A percentile compares a stretch with the other conserved stretches of the same genome.
These are phyloP conservation scores for Alaudala cheleensis DNA, from an alignment of 2,113 vertebrate genomes.

Conservation along the genomic window DNA sequence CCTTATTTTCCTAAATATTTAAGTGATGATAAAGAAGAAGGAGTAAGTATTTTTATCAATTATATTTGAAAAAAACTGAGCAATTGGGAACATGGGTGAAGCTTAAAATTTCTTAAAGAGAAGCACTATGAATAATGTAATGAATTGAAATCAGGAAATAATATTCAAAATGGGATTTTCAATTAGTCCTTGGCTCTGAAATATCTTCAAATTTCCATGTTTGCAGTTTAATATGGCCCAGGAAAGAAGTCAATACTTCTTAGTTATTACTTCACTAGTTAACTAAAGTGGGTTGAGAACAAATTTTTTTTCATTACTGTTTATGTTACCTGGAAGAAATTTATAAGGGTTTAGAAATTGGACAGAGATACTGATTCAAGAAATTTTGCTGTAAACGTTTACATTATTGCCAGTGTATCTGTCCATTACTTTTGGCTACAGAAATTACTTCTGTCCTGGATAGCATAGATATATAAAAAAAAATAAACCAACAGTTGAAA, in stretches of 20 bases:
- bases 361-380: background rate
- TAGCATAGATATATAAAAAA: background rate
- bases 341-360: background rate
- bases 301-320: background rate
- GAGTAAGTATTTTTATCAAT: background rate
- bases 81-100: background rate
- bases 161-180: background rate
- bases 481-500: background rate
- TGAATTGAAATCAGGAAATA: background rate
- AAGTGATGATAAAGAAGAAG: background rate
- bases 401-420: background rate
- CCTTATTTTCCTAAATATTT: background rate
- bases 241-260: background rate
- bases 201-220: background rate
- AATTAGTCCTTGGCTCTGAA: background rate
- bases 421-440: background rate
- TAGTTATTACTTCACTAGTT: background rate
- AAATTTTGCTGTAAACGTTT: background rate
- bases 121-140: background rate
- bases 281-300: background rate
- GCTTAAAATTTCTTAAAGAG: background rate
- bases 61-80: background rate
- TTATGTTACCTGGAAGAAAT: background rate
- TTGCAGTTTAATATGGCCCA: background rate
- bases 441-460: background rate